Conservation (phyloP, 2,888 invertebrate genomes). For the Iphiclides podalirius region DNA sequence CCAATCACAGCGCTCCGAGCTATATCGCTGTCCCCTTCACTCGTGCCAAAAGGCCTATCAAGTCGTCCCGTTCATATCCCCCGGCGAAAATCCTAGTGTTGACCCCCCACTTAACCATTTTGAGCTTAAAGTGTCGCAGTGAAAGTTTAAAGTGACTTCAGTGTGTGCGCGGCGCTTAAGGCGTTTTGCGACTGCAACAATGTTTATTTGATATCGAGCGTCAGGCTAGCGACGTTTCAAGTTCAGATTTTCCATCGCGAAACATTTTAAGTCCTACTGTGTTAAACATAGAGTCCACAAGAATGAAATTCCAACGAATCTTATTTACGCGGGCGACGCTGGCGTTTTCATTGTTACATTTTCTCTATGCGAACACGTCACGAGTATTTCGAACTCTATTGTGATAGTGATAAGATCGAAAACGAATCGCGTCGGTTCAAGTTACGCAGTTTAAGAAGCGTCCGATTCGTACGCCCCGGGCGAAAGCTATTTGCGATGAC, state of each 20-base stretch:
- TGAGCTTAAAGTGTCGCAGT: slow-evolving; percentile 36
- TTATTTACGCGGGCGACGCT: slow-evolving; percentile 77
- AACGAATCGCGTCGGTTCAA: slow-evolving; percentile 31
- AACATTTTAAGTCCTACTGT: slow-evolving; percentile 66
- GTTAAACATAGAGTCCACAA: slow-evolving; percentile 52
- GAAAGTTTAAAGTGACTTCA: slow-evolving; percentile 48
- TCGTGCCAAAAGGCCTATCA: slow-evolving; percentile 46
- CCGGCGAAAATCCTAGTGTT: slow-evolving; percentile 75
- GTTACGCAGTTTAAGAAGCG: slow-evolving; percentile 41
- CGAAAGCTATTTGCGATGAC: slow-evolving; percentile 80
- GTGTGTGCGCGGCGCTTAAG: slow-evolving; percentile 46
- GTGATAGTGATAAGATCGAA: slow-evolving; percentile 25
- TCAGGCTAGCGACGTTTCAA: slow-evolving; percentile 77
- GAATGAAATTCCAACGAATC: slow-evolving; percentile 54
- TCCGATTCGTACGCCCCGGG: slow-evolving; percentile 48
- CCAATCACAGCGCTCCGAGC: slow-evolving; percentile 81
- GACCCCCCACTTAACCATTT: slow-evolving; percentile 43
- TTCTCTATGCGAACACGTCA: slow-evolving; percentile 37
- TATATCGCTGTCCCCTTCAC: slow-evolving; percentile 61
- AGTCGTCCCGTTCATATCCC: slow-evolving; percentile 65
- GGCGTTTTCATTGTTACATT: slow-evolving; percentile 78
- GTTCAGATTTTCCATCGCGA: slow-evolving; percentile 71
- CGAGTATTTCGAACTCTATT: slow-evolving; percentile 34
- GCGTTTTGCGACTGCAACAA: slow-evolving; percentile 52
- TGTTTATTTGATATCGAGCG: slow-evolving; percentile 80